Evolutionary conservation across 2,797 vertebrate genomes (phyloP).

Genomic region (Myioborus melanocephalus): DNA sequence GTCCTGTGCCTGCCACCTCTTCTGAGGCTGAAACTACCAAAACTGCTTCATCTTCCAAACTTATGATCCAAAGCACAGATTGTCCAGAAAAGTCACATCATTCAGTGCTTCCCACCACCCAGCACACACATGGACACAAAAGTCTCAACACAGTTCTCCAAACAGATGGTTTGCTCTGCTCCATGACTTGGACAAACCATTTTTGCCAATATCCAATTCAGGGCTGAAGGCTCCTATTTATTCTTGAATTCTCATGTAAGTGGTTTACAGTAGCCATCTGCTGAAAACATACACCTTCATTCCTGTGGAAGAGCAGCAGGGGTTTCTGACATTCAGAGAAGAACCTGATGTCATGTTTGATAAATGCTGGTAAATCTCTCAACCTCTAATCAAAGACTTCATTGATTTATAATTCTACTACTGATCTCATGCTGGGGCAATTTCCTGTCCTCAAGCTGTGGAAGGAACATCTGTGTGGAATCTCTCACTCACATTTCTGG

Average conservation of each 20-base stretch:
- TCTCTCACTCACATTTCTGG: not conserved
- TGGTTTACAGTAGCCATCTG: not conserved
- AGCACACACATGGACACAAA: not conserved
- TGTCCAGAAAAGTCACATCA: not conserved
- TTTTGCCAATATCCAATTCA: not conserved
- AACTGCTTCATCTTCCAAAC: not conserved
- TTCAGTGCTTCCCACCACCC: not conserved
- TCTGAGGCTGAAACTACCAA: not conserved
- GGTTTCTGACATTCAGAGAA: not conserved
- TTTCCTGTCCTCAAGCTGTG: not conserved
- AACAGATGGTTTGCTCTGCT: not conserved
- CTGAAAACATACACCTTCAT: not conserved
- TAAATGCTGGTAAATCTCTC: not conserved
- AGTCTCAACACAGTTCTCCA: not conserved
- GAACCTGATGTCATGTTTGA: not conserved
- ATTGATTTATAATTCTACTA: not conserved
- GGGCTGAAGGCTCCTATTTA: not conserved
- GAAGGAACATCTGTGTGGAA: not conserved
- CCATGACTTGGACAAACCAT: not conserved
- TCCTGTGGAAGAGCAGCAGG: not conserved
- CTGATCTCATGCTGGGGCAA: not conserved
- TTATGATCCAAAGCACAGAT: not conserved
- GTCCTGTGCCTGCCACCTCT: not conserved
- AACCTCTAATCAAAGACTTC: not conserved
- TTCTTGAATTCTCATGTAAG: not conserved